These are phyloP conservation scores for Eidolon helvum DNA, from an alignment of 2,113 vertebrate species.

Conservation along the genomic window DNA sequence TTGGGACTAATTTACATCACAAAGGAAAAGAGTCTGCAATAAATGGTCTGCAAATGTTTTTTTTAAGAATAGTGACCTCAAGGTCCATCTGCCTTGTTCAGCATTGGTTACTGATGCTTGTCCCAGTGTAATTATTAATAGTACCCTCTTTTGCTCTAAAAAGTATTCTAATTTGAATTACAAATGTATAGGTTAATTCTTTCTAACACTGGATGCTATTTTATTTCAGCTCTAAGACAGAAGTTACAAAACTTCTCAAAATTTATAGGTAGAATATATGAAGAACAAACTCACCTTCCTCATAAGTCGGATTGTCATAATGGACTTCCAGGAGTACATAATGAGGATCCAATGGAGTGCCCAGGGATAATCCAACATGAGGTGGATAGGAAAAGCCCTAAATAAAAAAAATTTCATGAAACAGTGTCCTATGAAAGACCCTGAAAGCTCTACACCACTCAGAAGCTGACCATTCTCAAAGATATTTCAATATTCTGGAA, in stretches of 20 bases:
- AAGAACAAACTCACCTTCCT: conserved; percentile 84
- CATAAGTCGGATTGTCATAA: conserved; percentile 89
- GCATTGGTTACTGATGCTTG: background rate
- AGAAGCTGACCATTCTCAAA: background rate
- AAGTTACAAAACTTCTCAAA: background rate
- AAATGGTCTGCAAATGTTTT: background rate
- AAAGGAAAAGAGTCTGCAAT: background rate
- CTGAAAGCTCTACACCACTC: background rate
- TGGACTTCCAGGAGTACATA: conserved; percentile 92
- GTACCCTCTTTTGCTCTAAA: background rate
- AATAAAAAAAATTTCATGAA: conserved; percentile 42
- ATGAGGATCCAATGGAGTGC: conserved; percentile 86
- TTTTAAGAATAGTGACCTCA: background rate
- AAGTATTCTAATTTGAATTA: background rate
- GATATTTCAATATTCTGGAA: background rate
- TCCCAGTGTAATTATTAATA: background rate
- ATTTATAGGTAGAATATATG: background rate
- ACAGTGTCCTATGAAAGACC: background rate
- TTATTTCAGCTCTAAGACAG: conserved; percentile 9
- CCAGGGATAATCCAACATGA: conserved; percentile 90
- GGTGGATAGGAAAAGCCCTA: conserved; percentile 91
- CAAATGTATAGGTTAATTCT: background rate
- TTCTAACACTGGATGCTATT: background rate
- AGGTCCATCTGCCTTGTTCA: background rate
- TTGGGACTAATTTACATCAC: background rate